Percentiles rank a stretch among this genome's conserved stretches.
Conservation (phyloP, 2,888 invertebrate genomes). For the Rugalucina vietnamica region DNA sequence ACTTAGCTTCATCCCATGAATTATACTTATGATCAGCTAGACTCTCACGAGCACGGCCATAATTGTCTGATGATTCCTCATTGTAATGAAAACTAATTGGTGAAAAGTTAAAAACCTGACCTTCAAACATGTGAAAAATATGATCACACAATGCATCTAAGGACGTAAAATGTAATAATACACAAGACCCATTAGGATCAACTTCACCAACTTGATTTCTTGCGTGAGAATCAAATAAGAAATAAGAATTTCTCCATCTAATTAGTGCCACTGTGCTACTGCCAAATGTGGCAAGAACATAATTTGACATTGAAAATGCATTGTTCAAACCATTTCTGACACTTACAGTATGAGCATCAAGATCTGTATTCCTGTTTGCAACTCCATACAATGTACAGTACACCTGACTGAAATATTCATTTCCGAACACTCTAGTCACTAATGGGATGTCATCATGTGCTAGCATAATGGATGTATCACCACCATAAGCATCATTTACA, state of each 20-base stretch:
- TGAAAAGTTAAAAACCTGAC: no score
- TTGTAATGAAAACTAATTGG: no score
- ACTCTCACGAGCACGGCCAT: not conserved
- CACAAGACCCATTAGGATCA: not conserved
- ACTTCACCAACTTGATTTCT: not conserved
- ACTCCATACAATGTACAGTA: not conserved
- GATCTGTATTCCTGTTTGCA: not conserved
- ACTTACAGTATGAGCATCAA: not conserved
- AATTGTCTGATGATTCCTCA: no score
- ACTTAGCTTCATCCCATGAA: not conserved
- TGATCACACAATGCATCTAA: no score
- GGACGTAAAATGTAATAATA: not conserved
- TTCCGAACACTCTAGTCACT: not conserved
- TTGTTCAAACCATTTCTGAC: not conserved
- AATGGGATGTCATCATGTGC: slow-evolving; percentile 1
- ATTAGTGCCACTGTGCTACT: not conserved
- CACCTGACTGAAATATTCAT: not conserved
- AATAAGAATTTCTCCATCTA: not conserved
- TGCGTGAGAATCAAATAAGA: slow-evolving; percentile 3
- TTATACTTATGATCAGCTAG: not conserved
- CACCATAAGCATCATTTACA: not conserved
- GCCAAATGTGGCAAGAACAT: not conserved
- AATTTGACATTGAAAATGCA: not conserved
- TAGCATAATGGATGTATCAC: not conserved
- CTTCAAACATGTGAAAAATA: no score